These are phyloP conservation scores for Cataglyphis rosenhaueri DNA, from an alignment of 2,888 invertebrate genomes.

Conservation along the genomic window DNA sequence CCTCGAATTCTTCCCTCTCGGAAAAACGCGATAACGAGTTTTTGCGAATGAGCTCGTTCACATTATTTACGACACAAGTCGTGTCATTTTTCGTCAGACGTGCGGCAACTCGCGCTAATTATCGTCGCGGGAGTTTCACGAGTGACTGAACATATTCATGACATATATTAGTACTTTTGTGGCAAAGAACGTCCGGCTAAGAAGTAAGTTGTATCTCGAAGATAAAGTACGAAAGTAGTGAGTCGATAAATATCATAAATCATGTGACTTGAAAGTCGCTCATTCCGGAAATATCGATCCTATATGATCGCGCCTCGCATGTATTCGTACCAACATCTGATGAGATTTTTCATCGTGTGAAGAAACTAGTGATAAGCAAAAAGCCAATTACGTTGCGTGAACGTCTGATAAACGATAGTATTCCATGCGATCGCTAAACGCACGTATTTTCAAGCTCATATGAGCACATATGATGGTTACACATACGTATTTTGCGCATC, in stretches of 20 bases:
- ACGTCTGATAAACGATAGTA: constrained; percentile 14
- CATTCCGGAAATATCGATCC: neutral
- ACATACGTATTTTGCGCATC: constrained; percentile 1
- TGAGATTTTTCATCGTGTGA: neutral
- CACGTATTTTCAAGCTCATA: neutral
- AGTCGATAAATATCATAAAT: constrained; percentile 21
- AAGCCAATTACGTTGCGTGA: neutral
- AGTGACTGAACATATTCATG: neutral
- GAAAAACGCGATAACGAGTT: constrained; percentile 37
- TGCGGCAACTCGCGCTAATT: constrained; percentile 28
- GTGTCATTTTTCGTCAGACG: neutral
- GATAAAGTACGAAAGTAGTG: neutral
- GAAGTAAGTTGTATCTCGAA: neutral
- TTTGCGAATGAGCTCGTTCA: neutral
- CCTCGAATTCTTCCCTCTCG: neutral
- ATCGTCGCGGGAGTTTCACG: constrained; percentile 23
- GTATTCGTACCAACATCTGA: neutral
- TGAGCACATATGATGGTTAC: neutral
- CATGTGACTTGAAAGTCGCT: neutral
- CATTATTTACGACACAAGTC: constrained; percentile 24
- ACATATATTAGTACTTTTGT: neutral
- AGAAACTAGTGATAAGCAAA: neutral
- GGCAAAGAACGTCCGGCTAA: neutral
- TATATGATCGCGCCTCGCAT: neutral
- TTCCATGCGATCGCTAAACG: neutral